phyloP scores from a whole-genome alignment of 92 coral and sea anemone genomes.

The Palythoa grandis region DNA sequence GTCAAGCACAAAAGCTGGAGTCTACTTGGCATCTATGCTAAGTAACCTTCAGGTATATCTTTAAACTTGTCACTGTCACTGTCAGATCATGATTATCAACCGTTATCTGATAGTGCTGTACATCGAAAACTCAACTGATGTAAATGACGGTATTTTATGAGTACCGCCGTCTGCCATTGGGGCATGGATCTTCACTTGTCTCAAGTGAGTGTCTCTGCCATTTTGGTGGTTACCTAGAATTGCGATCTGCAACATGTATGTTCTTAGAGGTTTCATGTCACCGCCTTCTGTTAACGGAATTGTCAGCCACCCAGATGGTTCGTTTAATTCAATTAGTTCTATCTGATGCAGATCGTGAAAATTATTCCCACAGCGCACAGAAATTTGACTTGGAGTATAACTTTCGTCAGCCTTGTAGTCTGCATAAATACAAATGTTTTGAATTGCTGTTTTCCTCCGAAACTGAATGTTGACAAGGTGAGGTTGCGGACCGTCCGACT shows the following conservation, averaged over 20 bases:
- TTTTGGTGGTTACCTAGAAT: slow-evolving; percentile 95
- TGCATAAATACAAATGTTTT: slow-evolving; percentile 89
- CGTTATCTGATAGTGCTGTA: slow-evolving; percentile 78
- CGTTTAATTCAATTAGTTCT: slow-evolving; percentile 89
- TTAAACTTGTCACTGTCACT: background rate
- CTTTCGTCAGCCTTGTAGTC: slow-evolving; percentile 99
- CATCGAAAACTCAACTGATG: slow-evolving; percentile 96
- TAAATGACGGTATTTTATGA: slow-evolving; percentile 85
- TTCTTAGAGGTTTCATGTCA: slow-evolving; percentile 75
- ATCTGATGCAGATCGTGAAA: slow-evolving; percentile 94
- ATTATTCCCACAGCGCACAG: slow-evolving; percentile 91
- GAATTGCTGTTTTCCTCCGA: slow-evolving; percentile 91
- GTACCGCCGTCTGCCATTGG: slow-evolving; percentile 83
- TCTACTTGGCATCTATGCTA: no score
- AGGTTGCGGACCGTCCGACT: slow-evolving; percentile 99
- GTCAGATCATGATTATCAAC: background rate
- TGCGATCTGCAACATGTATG: slow-evolving; percentile 95
- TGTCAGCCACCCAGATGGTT: slow-evolving; percentile 94
- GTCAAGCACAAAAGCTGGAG: no score
- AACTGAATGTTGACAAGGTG: slow-evolving; percentile 95
- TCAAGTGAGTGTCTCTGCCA: slow-evolving; percentile 97
- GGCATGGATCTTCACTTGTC: slow-evolving; percentile 97
- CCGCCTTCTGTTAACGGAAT: slow-evolving; percentile 72
- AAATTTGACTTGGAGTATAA: slow-evolving; percentile 98
- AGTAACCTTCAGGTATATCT: no score